Evolutionary conservation across 2,113 vertebrate genomes (phyloP), one percentile per base, ranked within the genome.

Genomic region (Pachycephala philippinensis): DNA sequence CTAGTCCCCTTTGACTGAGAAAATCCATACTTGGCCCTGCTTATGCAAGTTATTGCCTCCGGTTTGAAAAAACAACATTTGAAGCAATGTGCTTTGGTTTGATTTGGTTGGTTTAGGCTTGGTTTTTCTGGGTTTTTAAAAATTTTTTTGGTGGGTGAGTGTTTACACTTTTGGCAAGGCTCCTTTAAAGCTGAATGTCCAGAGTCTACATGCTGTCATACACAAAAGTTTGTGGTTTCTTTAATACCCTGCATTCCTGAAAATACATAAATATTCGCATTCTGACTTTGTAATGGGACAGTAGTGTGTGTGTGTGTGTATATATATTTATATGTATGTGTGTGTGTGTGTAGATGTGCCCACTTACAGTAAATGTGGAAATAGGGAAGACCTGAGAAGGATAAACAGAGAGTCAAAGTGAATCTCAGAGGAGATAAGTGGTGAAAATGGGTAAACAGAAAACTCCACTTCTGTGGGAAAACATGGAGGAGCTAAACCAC

Each of bases 391-490:
- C 26, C 53, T 88, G 70, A 63, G 59, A 52, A 91, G 74, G 68
- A n/a, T 64, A 96, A 90, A 52, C 19, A 70, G 49, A 83, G 57
- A 65, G 52, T 89, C 82, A 80, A 81, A 95, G 89, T 74, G 50
- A 89, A 94, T 93, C 81, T 91, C 28, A 44, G 90, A 94, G 70
- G 63, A 95, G 87, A 69, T 91, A 96, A 94, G 69, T 89, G 75
- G 91, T 86, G 83, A 96, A 96, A 95, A 96, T 42, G 45, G 64
- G 65, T 97, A 93, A 97, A 91, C 94, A 94, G 71, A 97, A 95
- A 95, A 94, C 65, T 96, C 88, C 68, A 76, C 75, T 94, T 97
- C 93, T 98, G 96, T 97, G 97, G 97, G 97, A 97, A 98, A 97
- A 97, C 96, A 95, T 93, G 97, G 96, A 94, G 68, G 87, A 94